Evolutionary conservation across 2,797 vertebrate species (phyloP), one percentile per base, ranked within the genome.

Genomic region (Craterocephalus amniculus): DNA sequence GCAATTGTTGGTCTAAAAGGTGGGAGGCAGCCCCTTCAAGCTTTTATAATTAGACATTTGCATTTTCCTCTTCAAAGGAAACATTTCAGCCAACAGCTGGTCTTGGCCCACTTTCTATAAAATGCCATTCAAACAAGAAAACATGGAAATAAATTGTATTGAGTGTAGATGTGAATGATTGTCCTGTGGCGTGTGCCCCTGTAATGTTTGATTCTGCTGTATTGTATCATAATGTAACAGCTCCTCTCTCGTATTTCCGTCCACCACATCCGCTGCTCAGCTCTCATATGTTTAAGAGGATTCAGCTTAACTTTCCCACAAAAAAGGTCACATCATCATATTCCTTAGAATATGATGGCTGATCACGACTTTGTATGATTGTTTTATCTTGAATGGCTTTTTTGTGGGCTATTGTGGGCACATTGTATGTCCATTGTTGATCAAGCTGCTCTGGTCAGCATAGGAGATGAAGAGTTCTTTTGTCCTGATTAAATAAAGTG

Each of bases 101-200:
- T 54, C 32, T 60, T 38, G 67, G 62, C 62, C 70, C 40, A 70
- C 13, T 72, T 76, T 65, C 45, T 51, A 22, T 58, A 12, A 69
- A 9, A 58, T 18, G 27, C 12, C 22, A 58, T 36, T 69, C 16
- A 67, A 54, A 29, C 22, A 18, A 51, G 45, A 20, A 49, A 56
- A 49, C 58, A 72, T 69, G 34, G 48, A 77, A 66, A 73, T 70
- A 13, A 65, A 66, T 6, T 67, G 12, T 64, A 4, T 72, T 57
- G 70, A 43, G 20, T 61, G 72, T 59, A 64, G 24, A 72, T 78
- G 58, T 81, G 35, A 16, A 58, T 20, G 11, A 29, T n/a, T n/a
- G 35, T 70, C 43, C 22, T 31, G 1, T 35, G 36, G 14, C 49
- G 22, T 18, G 14, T 51, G n/a, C 16, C 14, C n/a, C n/a, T 69